Evolutionary conservation across 2,888 invertebrate genomes (phyloP), one percentile per base, ranked within the genome.

Genomic region (Ryuthela nishihirai): DNA sequence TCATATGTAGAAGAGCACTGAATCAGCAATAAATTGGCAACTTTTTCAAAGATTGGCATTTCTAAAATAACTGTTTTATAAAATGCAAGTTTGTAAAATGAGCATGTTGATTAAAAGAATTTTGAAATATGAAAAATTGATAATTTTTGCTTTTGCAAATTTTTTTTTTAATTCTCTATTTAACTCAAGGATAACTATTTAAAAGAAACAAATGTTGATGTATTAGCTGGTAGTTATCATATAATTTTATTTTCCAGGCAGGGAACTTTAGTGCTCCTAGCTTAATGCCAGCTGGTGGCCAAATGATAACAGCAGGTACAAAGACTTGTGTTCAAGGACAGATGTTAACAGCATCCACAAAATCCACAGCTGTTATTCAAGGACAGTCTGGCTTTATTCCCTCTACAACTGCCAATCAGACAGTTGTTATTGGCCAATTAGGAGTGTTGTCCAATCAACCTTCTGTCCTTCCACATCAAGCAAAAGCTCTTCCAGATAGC

Each of bases 281-380:
- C 46, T 24, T 54, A n/a, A 47, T 56, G 23, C 50, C 54, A 34
- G 59, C 54, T 40, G 50, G 44, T 36, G 26, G 47, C 25, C 75
- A 88, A 83, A 86, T 89, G 54, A 88, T 90, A 64, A 83, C 89
- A 6, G 83, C 87, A 18, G 84, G 86, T 23, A 56, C 53, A 23
- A 91, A 91, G 72, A 85, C 88, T 3, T 89, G 89, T 73, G 88
- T 88, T 73, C 75, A 76, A 1, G 83, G 87, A 40, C 90, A 90
- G 70, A 89, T 91, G 88, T 76, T 91, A 35, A 78, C 81, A 6
- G 84, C 88, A 0, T 78, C 85, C 2, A 85, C 72, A 54, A 86
- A 87, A 70, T 84, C 83, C 70, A 85, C 54, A 32, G 47, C 60
- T n/a, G 55, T 62, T 81, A 83, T 75, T 77, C 81, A 70, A 79